Evolutionary conservation across 1,140 invertebrate species (phyloP).

Genomic region (Magallana ariakensis): DNA sequence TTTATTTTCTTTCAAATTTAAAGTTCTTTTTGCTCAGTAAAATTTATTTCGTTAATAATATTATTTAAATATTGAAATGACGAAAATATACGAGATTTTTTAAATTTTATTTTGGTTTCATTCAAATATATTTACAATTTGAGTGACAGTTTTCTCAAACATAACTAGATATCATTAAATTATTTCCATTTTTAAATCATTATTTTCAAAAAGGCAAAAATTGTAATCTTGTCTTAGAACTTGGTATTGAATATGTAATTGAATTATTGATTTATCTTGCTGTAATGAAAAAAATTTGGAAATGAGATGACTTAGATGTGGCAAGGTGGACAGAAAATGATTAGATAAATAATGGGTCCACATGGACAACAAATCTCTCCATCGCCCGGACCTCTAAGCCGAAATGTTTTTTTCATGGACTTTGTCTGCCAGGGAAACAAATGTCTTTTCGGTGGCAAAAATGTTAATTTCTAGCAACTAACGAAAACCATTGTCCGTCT

Average conservation of each 20-base stretch:
- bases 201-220: background rate
- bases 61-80: too few species aligned
- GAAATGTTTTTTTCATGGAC: constrained; percentile 35
- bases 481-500: constrained; percentile 33
- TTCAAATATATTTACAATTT: too few species aligned
- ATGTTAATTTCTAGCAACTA: constrained; percentile 29
- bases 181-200: too few species aligned
- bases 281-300: background rate
- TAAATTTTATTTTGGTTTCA: too few species aligned
- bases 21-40: too few species aligned
- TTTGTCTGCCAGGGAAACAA: constrained; percentile 18
- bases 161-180: too few species aligned
- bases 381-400: background rate
- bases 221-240: background rate
- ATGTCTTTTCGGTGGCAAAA: constrained; percentile 33
- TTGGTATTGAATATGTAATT: background rate
- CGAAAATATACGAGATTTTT: too few species aligned
- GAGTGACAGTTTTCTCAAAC: too few species aligned
- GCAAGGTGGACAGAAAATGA: background rate
- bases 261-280: constrained; percentile 21
- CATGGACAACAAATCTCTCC: background rate
- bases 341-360: background rate
- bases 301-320: background rate
- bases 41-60: too few species aligned
- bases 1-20: too few species aligned